Evolutionary conservation across 2,888 invertebrate species (phyloP).

Genomic region (Diogma glabrata): DNA sequence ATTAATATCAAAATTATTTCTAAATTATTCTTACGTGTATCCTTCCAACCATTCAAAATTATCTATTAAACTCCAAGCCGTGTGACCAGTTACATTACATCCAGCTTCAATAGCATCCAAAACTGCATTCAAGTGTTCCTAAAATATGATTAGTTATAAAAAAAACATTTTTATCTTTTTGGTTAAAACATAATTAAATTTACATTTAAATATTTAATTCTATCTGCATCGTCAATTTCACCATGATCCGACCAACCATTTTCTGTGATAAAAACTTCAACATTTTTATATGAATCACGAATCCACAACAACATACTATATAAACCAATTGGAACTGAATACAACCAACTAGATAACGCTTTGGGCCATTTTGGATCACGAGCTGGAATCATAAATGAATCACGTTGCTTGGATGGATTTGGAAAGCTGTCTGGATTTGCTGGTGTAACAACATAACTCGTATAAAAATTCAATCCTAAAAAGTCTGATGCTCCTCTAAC

Average conservation of each 20-base stretch:
- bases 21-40: slow-evolving; percentile 1
- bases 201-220: slow-evolving; percentile 2
- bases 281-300: background rate
- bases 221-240: background rate
- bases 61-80: slow-evolving; percentile 1
- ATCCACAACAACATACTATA: background rate
- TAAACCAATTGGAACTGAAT: background rate
- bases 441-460: slow-evolving; percentile 20
- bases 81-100: background rate
- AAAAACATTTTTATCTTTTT: too few species aligned
- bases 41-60: background rate
- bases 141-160: too few species aligned
- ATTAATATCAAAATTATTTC: too few species aligned
- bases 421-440: background rate
- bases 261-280: background rate
- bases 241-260: slow-evolving; percentile 6
- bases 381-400: background rate
- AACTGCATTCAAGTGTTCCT: background rate
- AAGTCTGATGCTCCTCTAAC: slow-evolving; percentile 25
- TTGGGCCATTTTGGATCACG: background rate
- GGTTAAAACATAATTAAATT: too few species aligned
- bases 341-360: background rate
- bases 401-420: background rate
- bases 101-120: background rate
- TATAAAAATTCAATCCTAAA: slow-evolving; percentile 28